Evolutionary conservation across 1,140 invertebrate species (phyloP).

Genomic region (Drosophila repleta): DNA sequence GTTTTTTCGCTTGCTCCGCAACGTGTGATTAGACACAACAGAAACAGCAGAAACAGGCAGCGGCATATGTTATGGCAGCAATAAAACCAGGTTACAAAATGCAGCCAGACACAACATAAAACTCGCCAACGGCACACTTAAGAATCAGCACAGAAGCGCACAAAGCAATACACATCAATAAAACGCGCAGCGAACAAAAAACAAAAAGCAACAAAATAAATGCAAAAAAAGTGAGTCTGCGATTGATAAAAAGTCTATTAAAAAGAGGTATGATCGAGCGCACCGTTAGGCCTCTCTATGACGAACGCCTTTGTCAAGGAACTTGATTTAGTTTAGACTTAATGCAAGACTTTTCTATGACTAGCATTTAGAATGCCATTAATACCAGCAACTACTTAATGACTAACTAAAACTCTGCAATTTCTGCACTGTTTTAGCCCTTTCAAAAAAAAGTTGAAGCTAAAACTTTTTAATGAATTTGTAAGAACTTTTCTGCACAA

Average conservation of each 20-base stretch:
- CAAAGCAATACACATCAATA: slow-evolving; percentile 29
- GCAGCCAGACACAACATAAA: slow-evolving; percentile 72
- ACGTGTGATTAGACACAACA: slow-evolving; percentile 72
- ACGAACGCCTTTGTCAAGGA: slow-evolving; percentile 13
- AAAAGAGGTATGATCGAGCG: slow-evolving; percentile 47
- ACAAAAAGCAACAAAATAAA: slow-evolving; percentile 36
- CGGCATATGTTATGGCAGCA: slow-evolving; percentile 74
- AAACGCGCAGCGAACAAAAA: slow-evolving; percentile 10
- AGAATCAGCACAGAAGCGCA: slow-evolving; percentile 49
- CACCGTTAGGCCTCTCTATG: slow-evolving; percentile 6
- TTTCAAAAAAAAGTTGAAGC: neutral
- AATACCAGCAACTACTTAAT: neutral
- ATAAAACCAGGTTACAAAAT: slow-evolving; percentile 80
- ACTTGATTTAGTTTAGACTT: neutral
- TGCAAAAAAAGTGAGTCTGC: slow-evolving; percentile 69
- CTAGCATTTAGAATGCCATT: neutral
- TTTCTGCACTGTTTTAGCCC: neutral
- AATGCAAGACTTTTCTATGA: slow-evolving; percentile 2
- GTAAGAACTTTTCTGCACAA: slow-evolving; percentile 6
- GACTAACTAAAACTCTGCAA: neutral
- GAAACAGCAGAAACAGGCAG: too few species aligned
- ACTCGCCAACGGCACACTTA: slow-evolving; percentile 64
- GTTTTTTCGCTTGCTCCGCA: slow-evolving; percentile 36
- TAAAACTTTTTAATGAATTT: slow-evolving; percentile 46
- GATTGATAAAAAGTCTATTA: slow-evolving; percentile 77